Base-by-base conservation (phyloP, 2,797 vertebrate genomes). In the Epinephelus malabaricus region DNA sequence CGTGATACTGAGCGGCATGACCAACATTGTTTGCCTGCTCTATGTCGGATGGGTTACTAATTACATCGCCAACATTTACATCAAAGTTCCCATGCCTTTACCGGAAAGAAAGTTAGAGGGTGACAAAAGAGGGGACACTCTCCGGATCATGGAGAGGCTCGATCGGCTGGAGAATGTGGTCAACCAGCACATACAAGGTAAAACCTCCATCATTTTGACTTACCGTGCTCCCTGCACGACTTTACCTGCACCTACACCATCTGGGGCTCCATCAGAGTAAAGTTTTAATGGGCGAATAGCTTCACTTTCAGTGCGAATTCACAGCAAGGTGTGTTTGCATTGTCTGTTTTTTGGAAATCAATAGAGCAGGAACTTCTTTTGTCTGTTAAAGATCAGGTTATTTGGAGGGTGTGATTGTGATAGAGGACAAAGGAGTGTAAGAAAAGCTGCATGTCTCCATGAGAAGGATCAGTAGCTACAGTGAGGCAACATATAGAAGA, bases 1-100 rank as follows among this genome's bases (percentile, higher is more conserved):
- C 94, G 98, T 99, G 92, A 99, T 99, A 93, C 92, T 99, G 93
- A 99, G 98, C 90, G 98, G 98, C 86, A 98, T 99, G 97, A 99
- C 97, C 95, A 99, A 99, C 92, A 98, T 99, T 82, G 96, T 98
- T 73, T 99, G 98, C 88, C 94, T 99, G 92, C 96, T 99, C 59
- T 99, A 99, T 87, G 97, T 99, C 92, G 98, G 98, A 86, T 99
- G 98, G 98, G 97, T 99, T 27, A 99, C 97, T 90, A 99, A 99
- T 93, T 99, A 99, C 94, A 97, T 99, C 81, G 98, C 98, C 83
- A 98, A 96, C 40, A 97, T 97, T 69, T 98, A 98, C 88, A 96
- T 98, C 90, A 97, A 97, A 94, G 97, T 97, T 66, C 97, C 97
- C 85, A 94, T 97, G 94, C 97, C 98, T 65, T 91, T 96, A 79